Conservation (phyloP, 2,113 vertebrate genomes). For the Anolis carolinensis region DNA sequence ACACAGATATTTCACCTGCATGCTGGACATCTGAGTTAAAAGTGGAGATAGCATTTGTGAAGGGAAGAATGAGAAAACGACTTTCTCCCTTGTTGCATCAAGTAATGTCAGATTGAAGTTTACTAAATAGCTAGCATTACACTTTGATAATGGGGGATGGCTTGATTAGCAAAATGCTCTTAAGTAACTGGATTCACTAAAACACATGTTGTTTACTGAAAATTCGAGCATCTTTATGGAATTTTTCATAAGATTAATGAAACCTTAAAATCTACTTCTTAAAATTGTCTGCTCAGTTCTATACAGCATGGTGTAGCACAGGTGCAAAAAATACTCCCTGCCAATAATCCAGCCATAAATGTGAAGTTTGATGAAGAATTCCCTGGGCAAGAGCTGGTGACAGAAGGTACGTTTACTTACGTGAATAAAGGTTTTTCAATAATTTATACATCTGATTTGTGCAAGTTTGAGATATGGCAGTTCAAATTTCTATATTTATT, state of each 20-base stretch:
- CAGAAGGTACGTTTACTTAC: slow-evolving; percentile 79
- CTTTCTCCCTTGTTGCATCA: neutral
- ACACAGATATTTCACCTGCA: neutral
- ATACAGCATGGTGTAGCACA: slow-evolving; percentile 75
- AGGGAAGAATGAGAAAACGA: neutral
- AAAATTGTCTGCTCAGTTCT: slow-evolving; percentile 61
- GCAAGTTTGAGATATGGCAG: neutral
- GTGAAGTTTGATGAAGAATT: slow-evolving; percentile 87
- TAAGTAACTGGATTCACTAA: neutral
- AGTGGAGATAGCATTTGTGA: neutral
- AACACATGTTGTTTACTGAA: neutral
- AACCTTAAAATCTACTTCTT: neutral
- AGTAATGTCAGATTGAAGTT: neutral
- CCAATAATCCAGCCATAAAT: slow-evolving; percentile 81
- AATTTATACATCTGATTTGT: neutral
- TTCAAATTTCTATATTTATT: neutral
- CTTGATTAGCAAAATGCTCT: neutral
- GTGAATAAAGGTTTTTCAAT: neutral
- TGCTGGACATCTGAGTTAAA: neutral
- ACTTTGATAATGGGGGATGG: neutral
- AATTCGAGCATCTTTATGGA: neutral
- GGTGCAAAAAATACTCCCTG: slow-evolving; percentile 78
- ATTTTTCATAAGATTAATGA: neutral
- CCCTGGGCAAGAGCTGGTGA: slow-evolving; percentile 83
- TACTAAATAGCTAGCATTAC: neutral